Percentiles rank a stretch among this genome's conserved stretches.
Conservation (phyloP, 2,797 vertebrate species). For the Rhodeus uyekii region DNA sequence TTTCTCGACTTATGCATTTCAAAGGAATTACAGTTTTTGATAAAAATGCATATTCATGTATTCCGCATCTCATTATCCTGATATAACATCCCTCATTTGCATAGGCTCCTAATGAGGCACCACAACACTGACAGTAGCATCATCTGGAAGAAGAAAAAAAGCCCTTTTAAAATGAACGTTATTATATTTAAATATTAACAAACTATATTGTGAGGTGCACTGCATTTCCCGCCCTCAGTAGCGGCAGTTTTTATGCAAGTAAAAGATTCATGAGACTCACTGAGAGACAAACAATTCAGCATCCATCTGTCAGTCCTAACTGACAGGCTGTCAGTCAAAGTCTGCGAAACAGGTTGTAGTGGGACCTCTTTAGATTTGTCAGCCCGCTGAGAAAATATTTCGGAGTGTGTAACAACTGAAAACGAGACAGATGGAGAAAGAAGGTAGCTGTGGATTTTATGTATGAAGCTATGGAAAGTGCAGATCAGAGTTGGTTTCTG, state of each 20-base stretch:
- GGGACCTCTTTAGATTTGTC: conserved; percentile 29
- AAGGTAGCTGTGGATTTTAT: conserved; percentile 27
- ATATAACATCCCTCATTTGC: conserved; percentile 37
- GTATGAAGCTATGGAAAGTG: conserved; percentile 35
- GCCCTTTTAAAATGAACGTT: not conserved
- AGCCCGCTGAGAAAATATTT: conserved; percentile 45
- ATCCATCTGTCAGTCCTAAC: conserved; percentile 45
- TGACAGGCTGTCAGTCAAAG: conserved; percentile 47
- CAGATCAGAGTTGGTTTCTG: conserved; percentile 44
- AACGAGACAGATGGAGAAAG: conserved; percentile 36
- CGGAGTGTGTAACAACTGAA: conserved; percentile 26
- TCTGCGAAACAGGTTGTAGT: conserved; percentile 11
- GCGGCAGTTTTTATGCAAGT: conserved; percentile 7
- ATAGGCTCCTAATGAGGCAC: conserved; percentile 33
- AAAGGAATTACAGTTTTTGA: conserved; percentile 45
- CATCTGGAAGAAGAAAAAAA: conserved; percentile 20
- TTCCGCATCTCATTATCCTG: conserved; percentile 40
- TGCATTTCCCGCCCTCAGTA: not conserved
- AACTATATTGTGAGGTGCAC: not conserved
- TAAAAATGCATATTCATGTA: conserved; percentile 50
- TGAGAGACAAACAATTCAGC: conserved; percentile 31
- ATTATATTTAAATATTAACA: conserved; percentile 12
- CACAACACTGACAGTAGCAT: conserved; percentile 16
- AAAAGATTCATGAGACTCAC: conserved; percentile 25
- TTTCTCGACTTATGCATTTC: conserved; percentile 41